Evolutionary conservation across 2,113 vertebrate species (phyloP).

Genomic region (rat (Rattus norvegicus)): GRCr8 NC_086026.1:122619001-122619500

Average conservation of each 20-base stretch:
- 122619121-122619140: background rate
- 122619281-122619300: constrained; percentile 18
- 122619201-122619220: background rate
- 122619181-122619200: background rate
- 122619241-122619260: background rate
- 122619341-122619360: constrained; percentile 1
- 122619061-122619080: background rate
- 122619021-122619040: too few species aligned
- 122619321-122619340: background rate
- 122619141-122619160: background rate
- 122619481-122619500: background rate
- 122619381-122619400: constrained; percentile 44
- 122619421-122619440: background rate
- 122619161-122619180: background rate
- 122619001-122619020: too few species aligned
- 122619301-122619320: background rate
- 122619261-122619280: constrained; percentile 7
- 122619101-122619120: background rate
- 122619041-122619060: too few species aligned
- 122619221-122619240: background rate
- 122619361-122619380: constrained; percentile 29
- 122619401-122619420: constrained; percentile 46
- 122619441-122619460: background rate
- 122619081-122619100: constrained; percentile 3
- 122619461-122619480: background rate